These are phyloP conservation scores for Meloidogyne exigua DNA, from an alignment of 1,140 invertebrate species.

Conservation along the genomic window DNA sequence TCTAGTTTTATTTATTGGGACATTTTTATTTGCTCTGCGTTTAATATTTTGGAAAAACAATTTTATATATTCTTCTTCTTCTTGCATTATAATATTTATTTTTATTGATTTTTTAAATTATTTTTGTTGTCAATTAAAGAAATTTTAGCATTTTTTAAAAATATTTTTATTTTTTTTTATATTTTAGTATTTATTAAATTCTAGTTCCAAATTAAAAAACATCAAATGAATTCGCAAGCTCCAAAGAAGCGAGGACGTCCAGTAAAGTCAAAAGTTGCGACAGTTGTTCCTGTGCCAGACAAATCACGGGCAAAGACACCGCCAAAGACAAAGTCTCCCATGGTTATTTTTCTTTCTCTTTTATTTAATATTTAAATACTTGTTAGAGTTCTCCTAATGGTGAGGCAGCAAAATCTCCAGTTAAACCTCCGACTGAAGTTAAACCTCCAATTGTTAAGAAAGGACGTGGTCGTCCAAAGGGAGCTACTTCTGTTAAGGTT, in stretches of 20 bases:
- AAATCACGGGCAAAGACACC: background rate
- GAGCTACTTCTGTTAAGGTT: background rate
- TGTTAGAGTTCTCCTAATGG: background rate
- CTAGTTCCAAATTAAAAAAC: background rate
- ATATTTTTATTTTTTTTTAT: no score
- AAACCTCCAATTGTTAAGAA: background rate
- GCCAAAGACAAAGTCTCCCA: background rate
- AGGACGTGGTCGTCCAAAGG: background rate
- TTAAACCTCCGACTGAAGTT: background rate
- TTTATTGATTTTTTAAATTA: no score
- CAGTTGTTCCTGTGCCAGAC: background rate
- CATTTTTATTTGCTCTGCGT: background rate
- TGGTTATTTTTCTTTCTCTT: background rate
- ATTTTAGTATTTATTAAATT: no score
- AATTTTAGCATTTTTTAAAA: no score
- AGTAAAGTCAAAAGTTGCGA: background rate
- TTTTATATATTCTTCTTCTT: background rate
- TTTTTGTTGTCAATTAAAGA: no score
- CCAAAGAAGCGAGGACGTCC: background rate
- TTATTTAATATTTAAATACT: background rate
- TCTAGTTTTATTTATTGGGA: slow-evolving; percentile 1
- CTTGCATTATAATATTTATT: background rate
- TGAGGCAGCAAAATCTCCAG: background rate
- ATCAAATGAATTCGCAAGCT: background rate
- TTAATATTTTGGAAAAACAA: background rate